Base-by-base conservation (phyloP, 2,113 vertebrate genomes). In the Protobothrops mucrosquamatus region DNA sequence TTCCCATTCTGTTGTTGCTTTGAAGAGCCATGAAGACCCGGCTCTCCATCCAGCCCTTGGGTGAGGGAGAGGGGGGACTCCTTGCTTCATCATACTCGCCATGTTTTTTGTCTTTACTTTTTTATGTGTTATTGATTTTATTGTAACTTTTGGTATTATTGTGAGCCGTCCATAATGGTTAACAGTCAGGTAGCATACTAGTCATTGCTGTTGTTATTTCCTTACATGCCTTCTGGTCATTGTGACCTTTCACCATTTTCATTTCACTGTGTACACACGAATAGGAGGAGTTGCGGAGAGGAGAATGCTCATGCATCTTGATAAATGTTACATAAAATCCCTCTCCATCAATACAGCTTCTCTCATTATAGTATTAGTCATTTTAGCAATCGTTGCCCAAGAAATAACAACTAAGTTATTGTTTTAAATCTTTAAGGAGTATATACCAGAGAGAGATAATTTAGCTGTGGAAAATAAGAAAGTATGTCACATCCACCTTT, bases 381-480 rank as follows among this genome's bases (percentile, higher is more conserved):
- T 69, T 69, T 69, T 69, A 69, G 64, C 29, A 18, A 34, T 34
- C n/a, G 4, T 69, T n/a, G 29, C 29, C 29, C 29, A n/a, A n/a
- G 64, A 69, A 69, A 69, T 22, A 91, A 85, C 46, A 39, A 55
- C 29, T 7, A 18, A 6, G 15, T 54, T 55, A 15, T 81, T 22
- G 7, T 55, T 91, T 81, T 23, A 91, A 91, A 91, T 39, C 64
- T 55, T 34, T 74, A 74, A n/a, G 29, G 64, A n/a, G 64, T 51
- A 64, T 52, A 20, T 23, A 88, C 34, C 61, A 29, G 2, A 87
- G 46, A 95, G 91, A 90, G 56, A 55, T 89, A 87, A 18, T 26
- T 34, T 39, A 20, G 15, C 85, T 96, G 24, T 91, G 93, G 89
- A 93, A 89, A 43, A 57, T 85, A 34, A 24, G 92, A 43, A 46